Base-by-base conservation (phyloP, 1,140 invertebrate species). In the Schlechtendalia chinensis region DNA sequence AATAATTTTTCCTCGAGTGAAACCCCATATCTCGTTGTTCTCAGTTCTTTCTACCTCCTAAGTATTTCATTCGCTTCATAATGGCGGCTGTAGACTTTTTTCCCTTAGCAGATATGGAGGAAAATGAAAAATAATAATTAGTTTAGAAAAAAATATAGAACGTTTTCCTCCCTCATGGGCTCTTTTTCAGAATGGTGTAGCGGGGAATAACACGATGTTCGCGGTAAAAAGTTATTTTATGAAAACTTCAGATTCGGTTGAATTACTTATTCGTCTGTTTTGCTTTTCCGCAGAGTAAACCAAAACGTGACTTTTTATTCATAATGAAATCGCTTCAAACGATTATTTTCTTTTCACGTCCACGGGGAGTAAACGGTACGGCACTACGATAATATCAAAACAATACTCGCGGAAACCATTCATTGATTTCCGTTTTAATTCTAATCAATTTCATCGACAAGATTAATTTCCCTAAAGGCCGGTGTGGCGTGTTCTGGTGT, bases 91-190 rank as follows among this genome's bases (percentile, higher is more conserved):
- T 47, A 22, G 27, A 47, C 16, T 53, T 79, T 79, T 75, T 63
- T 45, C 74, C 74, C 75, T 63, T 19, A 39, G 22, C 45, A 19
- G 75, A 47, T 19, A 17, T 39, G 11, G 16, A 29, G 58, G 39
- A 79, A 63, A 63, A 79, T 63, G 75, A 79, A 79, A 79, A 61
- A 79, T 79, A 79, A 79, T 79, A 79, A 79, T 79, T 63, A 79
- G 75, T 79, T 79, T 63, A 79, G 45, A 27, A 45, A 61, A 63
- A 47, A 79, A 72, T 63, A 63, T 47, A 61, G 75, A 63, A 29
- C 16, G 27, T 45, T 63, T 79, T 63, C n/a, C 16, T 72, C 17
- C 32, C 45, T 50, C n/a, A 16, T 3, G 29, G 29, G 39, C n/a
- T n/a, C 45, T 39, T 59, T 24, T 59, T 61, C 59, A 27, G 53